Evolutionary conservation across 2,888 invertebrate genomes (phyloP).

Genomic region (Aphodius granarius): DNA sequence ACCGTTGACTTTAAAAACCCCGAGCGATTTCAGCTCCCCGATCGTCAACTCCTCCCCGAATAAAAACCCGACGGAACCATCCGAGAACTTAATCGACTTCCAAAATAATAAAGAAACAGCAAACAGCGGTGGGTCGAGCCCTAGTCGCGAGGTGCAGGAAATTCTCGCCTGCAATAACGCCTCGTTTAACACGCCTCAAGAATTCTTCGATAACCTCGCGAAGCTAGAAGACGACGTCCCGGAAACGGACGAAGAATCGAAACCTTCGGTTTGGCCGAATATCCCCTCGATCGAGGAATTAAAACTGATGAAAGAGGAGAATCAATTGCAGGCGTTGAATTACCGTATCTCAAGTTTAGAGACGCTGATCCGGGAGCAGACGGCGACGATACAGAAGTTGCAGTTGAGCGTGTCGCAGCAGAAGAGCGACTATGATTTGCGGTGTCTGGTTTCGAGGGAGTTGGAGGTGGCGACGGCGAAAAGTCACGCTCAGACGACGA

Average conservation of each 20-base stretch:
- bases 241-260: conserved; percentile 35
- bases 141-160: conserved; percentile 87
- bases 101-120: conserved; percentile 50
- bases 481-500: conserved; percentile 49
- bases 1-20: conserved; percentile 78
- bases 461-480: conserved; percentile 48
- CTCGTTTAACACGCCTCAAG: conserved; percentile 36
- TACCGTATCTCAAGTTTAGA: conserved; percentile 46
- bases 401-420: conserved; percentile 44
- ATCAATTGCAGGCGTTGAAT: conserved; percentile 44
- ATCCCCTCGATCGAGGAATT: conserved; percentile 51
- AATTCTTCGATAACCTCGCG: conserved; percentile 47
- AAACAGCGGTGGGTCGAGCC: conserved; percentile 84
- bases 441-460: conserved; percentile 45
- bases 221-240: conserved; percentile 39
- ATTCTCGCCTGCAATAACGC: conserved; percentile 72
- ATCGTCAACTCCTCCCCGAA: conserved; percentile 36
- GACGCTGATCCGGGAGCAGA: conserved; percentile 47
- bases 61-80: conserved; percentile 28
- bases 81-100: conserved; percentile 46
- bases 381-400: conserved; percentile 44
- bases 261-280: conserved; percentile 52
- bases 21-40: conserved; percentile 77
- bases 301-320: conserved; percentile 44
- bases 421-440: conserved; percentile 35